Conservation (phyloP, 2,113 vertebrate species). For the Alces alces region DNA sequence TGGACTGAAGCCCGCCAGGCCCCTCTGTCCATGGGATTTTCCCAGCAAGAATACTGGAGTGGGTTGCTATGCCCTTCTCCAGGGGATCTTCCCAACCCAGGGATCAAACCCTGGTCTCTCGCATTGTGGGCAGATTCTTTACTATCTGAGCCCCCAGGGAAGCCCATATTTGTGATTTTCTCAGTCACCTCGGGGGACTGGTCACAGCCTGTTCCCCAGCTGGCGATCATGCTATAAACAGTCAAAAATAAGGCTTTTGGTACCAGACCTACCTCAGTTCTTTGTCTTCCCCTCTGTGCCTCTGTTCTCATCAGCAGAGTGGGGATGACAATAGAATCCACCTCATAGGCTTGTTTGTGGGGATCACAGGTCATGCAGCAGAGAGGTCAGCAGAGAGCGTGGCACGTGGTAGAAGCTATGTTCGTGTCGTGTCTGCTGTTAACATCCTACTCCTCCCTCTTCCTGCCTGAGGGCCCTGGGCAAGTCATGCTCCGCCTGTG, state of each 20-base stretch:
- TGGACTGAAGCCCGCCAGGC: background rate
- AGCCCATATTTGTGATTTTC: background rate
- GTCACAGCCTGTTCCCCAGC: background rate
- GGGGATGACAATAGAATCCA: background rate
- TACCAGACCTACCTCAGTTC: background rate
- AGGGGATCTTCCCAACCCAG: background rate
- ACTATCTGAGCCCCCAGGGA: background rate
- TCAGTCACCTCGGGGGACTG: background rate
- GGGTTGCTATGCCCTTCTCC: background rate
- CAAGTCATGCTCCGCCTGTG: background rate
- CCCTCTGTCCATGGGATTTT: background rate
- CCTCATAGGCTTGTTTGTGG: background rate
- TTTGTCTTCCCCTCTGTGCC: background rate
- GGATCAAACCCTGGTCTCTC: background rate
- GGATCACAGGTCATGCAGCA: background rate
- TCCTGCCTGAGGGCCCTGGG: background rate
- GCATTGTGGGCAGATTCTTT: background rate
- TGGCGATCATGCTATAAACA: background rate
- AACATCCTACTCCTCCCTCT: background rate
- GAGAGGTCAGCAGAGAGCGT: background rate
- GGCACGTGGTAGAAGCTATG: fast-evolving
- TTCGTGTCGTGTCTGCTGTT: background rate
- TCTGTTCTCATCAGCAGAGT: background rate
- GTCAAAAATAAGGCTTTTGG: background rate
- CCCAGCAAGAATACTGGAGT: background rate